These are phyloP conservation scores for Xestia ashworthii DNA, from an alignment of 2,888 invertebrate species.

Conservation along the genomic window DNA sequence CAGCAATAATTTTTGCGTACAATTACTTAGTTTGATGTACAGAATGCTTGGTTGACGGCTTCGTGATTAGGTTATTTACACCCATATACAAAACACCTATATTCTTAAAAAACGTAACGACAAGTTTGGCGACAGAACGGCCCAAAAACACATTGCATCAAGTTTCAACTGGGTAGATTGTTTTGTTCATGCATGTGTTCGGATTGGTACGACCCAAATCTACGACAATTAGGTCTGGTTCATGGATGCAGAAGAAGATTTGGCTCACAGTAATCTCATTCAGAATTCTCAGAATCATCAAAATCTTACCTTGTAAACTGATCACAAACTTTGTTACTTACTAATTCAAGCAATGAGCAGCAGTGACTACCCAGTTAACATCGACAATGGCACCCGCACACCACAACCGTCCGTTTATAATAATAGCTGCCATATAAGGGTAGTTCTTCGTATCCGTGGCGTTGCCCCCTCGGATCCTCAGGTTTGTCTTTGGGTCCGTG, in stretches of 20 bases:
- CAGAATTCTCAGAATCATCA: no score
- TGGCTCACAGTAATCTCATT: background rate
- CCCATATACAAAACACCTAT: no score
- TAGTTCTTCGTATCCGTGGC: constrained; percentile 79
- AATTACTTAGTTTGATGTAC: no score
- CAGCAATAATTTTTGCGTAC: no score
- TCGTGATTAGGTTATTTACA: no score
- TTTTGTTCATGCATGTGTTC: background rate
- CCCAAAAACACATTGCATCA: no score
- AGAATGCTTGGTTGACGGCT: no score
- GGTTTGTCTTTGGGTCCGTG: constrained; percentile 47
- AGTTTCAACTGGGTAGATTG: background rate
- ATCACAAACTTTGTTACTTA: constrained; percentile 70
- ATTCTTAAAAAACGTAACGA: background rate
- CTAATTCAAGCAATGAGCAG: constrained; percentile 88
- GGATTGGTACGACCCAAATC: no score
- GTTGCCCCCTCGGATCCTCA: constrained; percentile 78
- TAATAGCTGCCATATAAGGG: constrained; percentile 86
- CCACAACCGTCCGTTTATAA: constrained; percentile 86
- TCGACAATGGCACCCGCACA: constrained; percentile 87
- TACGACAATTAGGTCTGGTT: background rate
- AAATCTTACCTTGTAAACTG: background rate
- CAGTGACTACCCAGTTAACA: constrained; percentile 85
- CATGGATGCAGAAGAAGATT: background rate
- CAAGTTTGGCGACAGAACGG: background rate